A percentile compares a stretch with the other conserved stretches of the same genome.
phyloP scores from a whole-genome alignment of 92 coral and sea anemone species.

The Pocillopora grandis region DNA sequence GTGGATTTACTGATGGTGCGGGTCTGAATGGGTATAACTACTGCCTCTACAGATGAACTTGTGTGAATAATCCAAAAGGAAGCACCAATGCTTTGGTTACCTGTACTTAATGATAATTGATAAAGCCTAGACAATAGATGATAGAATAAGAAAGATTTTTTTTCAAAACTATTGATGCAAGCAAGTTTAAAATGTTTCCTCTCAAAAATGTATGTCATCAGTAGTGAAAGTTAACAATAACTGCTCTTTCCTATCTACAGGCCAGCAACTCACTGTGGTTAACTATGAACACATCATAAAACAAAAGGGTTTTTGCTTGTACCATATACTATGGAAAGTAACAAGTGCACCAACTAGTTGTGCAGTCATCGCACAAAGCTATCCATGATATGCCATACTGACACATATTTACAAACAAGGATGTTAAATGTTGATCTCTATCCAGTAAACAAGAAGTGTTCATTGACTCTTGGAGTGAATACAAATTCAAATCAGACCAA shows the following conservation, averaged over 20 bases:
- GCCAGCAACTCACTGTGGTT: background rate
- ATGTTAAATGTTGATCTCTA: background rate
- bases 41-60: background rate
- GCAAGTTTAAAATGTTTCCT: background rate
- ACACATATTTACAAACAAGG: background rate
- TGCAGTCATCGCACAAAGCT: background rate
- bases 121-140: slow-evolving; percentile 6
- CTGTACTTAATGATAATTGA: background rate
- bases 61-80: background rate
- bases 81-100: background rate
- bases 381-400: background rate
- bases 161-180: slow-evolving; percentile 9
- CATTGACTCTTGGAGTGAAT: background rate
- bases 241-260: slow-evolving; percentile 32
- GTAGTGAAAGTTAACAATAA: background rate
- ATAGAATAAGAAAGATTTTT: background rate
- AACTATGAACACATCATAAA: background rate
- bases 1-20: background rate
- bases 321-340: background rate
- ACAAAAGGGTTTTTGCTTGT: background rate
- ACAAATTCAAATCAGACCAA: background rate
- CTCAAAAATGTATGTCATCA: background rate
- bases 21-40: background rate
- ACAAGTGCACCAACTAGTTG: background rate
- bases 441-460: background rate